Percentiles rank a stretch among this genome's conserved stretches.
phyloP scores from a whole-genome alignment of 2,797 vertebrate genomes.

The Lagodon rhomboides region DNA sequence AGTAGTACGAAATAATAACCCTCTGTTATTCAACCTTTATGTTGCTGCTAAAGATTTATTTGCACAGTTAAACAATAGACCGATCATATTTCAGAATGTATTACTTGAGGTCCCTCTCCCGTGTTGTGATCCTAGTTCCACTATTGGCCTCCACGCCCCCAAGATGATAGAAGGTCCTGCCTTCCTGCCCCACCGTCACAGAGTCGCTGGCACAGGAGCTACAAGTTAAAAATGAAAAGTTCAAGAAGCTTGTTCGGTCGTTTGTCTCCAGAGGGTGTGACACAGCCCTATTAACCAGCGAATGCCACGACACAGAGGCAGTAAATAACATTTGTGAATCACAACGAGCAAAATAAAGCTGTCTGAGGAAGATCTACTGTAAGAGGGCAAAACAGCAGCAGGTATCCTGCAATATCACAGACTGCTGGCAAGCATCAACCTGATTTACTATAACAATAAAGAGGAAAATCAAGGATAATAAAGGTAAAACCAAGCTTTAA shows the following conservation, averaged over 20 bases:
- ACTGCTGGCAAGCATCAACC: not conserved
- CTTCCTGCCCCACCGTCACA: not conserved
- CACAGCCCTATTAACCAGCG: constrained; percentile 7
- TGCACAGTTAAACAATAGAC: not conserved
- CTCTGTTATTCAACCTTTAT: not conserved
- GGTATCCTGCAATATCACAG: constrained; percentile 1
- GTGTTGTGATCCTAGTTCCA: not conserved
- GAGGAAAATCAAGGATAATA: not conserved
- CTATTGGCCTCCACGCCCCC: not conserved
- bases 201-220: not conserved
- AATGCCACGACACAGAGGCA: not conserved
- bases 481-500: constrained; percentile 9
- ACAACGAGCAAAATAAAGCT: constrained; percentile 24
- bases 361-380: constrained; percentile 9
- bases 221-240: not conserved
- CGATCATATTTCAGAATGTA: not conserved
- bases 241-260: not conserved
- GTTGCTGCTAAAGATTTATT: not conserved
- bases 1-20: not conserved
- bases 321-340: constrained; percentile 24
- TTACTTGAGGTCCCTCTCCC: no score
- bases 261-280: constrained; percentile 3
- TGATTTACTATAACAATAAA: constrained; percentile 39
- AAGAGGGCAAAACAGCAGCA: constrained; percentile 7
- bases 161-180: not conserved